Evolutionary conservation across 2,888 invertebrate species (phyloP).

Genomic region (Rhingia campestris): DNA sequence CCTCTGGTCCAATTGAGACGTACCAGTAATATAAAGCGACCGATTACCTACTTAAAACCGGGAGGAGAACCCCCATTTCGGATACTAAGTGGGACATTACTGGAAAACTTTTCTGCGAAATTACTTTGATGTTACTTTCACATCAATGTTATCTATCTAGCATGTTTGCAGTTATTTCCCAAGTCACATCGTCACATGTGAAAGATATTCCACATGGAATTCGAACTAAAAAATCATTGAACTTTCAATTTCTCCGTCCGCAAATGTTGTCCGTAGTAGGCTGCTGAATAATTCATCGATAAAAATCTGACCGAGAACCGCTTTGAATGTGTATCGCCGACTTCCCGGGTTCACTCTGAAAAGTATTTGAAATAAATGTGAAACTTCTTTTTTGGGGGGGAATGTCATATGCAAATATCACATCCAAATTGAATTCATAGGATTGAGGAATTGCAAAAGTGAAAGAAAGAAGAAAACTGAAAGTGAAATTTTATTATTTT

Average conservation of each 20-base stretch:
- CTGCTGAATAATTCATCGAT: constrained; percentile 67
- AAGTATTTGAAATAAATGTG: constrained; percentile 65
- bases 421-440: constrained; percentile 26
- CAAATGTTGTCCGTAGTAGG: constrained; percentile 18
- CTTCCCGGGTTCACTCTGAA: constrained; percentile 53
- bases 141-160: background rate
- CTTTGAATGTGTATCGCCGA: constrained; percentile 58
- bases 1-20: constrained; percentile 29
- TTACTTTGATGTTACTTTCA: constrained; percentile 58
- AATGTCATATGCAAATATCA: constrained; percentile 62
- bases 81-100: constrained; percentile 36
- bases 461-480: constrained; percentile 59
- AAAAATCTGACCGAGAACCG: constrained; percentile 39
- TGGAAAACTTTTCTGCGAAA: constrained; percentile 5
- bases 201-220: constrained; percentile 1
- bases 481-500: constrained; percentile 46
- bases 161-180: background rate
- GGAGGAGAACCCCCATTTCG: constrained; percentile 14
- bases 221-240: constrained; percentile 21
- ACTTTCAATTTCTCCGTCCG: constrained; percentile 39
- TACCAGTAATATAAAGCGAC: constrained; percentile 26
- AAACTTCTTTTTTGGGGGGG: constrained; percentile 41
- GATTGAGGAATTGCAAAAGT: constrained; percentile 40
- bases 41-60: constrained; percentile 16
- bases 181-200: constrained; percentile 30